phyloP scores from a whole-genome alignment of 2,113 vertebrate genomes.

The Gallinago undulata region DNA sequence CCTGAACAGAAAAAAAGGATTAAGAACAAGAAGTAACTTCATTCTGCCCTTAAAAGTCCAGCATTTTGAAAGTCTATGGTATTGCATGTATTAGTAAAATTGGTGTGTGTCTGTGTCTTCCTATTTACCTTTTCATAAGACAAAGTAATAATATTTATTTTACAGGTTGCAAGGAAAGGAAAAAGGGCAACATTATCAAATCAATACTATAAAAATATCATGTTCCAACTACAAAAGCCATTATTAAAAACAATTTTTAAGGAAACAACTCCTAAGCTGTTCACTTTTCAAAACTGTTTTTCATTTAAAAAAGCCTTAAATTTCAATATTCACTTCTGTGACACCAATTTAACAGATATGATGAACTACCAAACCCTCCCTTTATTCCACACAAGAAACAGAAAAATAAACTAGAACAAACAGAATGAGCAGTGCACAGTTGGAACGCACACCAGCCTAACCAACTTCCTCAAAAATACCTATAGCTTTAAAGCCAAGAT shows the following conservation, averaged over 20 bases:
- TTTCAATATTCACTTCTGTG: background rate
- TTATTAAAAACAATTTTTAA: background rate
- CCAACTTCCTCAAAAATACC: background rate
- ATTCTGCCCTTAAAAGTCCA: background rate
- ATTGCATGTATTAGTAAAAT: background rate
- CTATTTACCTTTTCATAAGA: background rate
- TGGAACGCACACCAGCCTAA: background rate
- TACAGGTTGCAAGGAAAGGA: background rate
- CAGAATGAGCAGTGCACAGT: accelerated
- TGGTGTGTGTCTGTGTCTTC: background rate
- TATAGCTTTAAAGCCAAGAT: background rate
- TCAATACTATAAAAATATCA: background rate
- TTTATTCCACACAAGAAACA: background rate
- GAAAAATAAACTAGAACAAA: background rate
- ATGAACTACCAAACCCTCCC: background rate
- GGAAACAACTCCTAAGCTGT: background rate
- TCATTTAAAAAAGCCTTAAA: background rate
- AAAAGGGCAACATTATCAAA: background rate
- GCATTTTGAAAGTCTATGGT: background rate
- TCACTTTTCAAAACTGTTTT: background rate
- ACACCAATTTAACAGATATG: background rate
- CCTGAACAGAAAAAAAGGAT: background rate
- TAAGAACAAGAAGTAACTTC: background rate
- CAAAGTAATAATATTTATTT: background rate
- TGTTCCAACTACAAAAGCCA: background rate